Evolutionary conservation across 2,113 vertebrate species (phyloP).

Genomic region (Indicator maculatus): DNA sequence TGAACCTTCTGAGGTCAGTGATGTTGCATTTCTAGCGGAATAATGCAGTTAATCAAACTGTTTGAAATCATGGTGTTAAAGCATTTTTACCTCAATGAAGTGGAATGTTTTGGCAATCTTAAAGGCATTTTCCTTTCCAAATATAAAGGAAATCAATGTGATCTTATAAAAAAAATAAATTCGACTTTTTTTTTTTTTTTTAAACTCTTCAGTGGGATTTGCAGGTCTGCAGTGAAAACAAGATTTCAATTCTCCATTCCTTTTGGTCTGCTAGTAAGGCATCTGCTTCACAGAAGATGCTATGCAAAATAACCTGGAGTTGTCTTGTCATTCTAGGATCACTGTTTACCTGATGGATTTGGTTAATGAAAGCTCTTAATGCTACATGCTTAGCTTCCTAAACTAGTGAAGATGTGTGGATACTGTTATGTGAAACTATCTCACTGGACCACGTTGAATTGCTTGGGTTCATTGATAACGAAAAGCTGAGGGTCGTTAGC

Average conservation of each 20-base stretch:
- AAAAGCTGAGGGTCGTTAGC: neutral
- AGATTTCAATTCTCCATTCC: neutral
- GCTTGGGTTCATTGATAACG: neutral
- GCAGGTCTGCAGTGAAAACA: neutral
- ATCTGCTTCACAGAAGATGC: neutral
- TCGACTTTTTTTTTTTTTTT: neutral
- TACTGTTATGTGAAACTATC: neutral
- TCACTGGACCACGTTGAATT: neutral
- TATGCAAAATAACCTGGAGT: neutral
- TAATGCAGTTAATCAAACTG: accelerated
- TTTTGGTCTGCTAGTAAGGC: neutral
- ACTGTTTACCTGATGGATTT: neutral
- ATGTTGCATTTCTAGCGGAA: neutral
- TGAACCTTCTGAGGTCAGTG: neutral
- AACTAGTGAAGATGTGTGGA: neutral
- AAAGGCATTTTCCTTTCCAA: neutral
- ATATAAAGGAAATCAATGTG: neutral
- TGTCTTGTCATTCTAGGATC: neutral
- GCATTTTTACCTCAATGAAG: neutral
- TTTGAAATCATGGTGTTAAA: neutral
- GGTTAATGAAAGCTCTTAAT: neutral
- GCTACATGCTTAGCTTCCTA: neutral
- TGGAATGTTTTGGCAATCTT: neutral
- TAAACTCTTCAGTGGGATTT: neutral
- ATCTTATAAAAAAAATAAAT: neutral